phyloP scores from a whole-genome alignment of 2,888 invertebrate species.

The Amiota communis region DNA sequence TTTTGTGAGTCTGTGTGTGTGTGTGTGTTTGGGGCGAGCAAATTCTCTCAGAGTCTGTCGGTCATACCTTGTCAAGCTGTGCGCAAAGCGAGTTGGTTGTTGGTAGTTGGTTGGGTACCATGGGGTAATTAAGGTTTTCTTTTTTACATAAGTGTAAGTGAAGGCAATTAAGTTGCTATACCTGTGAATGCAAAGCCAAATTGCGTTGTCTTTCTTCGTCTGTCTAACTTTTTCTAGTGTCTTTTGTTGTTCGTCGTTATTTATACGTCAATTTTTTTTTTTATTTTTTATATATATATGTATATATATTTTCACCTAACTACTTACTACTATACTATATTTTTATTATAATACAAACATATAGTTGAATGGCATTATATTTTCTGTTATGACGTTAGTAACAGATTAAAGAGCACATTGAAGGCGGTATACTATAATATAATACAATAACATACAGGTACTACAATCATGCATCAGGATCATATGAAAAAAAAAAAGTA shows the following conservation, averaged over 20 bases:
- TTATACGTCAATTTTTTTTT: neutral
- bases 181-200: constrained; percentile 7
- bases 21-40: neutral
- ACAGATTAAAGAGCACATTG: too few species aligned
- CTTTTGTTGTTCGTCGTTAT: neutral
- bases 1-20: neutral
- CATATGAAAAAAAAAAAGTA: too few species aligned
- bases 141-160: constrained; percentile 51
- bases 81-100: neutral
- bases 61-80: constrained; percentile 12
- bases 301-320: neutral
- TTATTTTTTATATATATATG: neutral
- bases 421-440: too few species aligned
- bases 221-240: neutral
- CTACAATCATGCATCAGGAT: too few species aligned
- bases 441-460: too few species aligned
- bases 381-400: too few species aligned
- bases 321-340: too few species aligned
- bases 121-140: constrained; percentile 54
- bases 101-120: constrained; percentile 20
- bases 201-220: neutral
- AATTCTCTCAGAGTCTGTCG: constrained; percentile 5
- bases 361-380: too few species aligned
- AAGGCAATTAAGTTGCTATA: constrained; percentile 60
- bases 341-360: too few species aligned